Percentiles rank a stretch among this genome's conserved stretches.
phyloP scores from a whole-genome alignment of 1,140 invertebrate species.

The Papilio helenus region DNA sequence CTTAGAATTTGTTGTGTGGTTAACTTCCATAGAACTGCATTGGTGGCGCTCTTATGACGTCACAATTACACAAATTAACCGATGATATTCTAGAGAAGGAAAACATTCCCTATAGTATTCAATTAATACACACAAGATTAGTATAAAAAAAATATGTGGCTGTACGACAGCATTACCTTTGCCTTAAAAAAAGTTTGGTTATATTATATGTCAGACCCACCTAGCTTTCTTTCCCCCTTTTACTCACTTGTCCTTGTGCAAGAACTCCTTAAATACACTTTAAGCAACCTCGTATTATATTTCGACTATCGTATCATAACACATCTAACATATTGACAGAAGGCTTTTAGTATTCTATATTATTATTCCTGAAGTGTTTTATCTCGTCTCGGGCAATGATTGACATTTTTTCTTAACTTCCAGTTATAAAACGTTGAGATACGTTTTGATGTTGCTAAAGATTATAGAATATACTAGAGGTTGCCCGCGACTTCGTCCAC shows the following conservation, averaged over 20 bases:
- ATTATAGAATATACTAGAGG: no score
- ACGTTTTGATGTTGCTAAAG: no score
- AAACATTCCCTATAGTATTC: no score
- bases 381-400: neutral
- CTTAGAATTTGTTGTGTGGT: neutral
- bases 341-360: neutral
- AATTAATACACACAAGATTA: no score
- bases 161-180: neutral
- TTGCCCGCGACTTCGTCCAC: no score
- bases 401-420: no score
- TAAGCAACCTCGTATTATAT: neutral
- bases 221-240: neutral
- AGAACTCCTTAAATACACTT: neutral
- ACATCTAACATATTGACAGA: neutral
- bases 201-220: neutral
- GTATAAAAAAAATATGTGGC: neutral
- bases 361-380: neutral
- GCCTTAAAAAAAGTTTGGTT: neutral
- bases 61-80: neutral
- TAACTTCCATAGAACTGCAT: neutral
- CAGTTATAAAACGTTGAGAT: no score
- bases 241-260: neutral
- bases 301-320: neutral
- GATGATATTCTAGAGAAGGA: no score
- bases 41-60: neutral